Base-by-base conservation (phyloP, 2,797 vertebrate genomes). In the Paratrypauchen microcephalus region DNA sequence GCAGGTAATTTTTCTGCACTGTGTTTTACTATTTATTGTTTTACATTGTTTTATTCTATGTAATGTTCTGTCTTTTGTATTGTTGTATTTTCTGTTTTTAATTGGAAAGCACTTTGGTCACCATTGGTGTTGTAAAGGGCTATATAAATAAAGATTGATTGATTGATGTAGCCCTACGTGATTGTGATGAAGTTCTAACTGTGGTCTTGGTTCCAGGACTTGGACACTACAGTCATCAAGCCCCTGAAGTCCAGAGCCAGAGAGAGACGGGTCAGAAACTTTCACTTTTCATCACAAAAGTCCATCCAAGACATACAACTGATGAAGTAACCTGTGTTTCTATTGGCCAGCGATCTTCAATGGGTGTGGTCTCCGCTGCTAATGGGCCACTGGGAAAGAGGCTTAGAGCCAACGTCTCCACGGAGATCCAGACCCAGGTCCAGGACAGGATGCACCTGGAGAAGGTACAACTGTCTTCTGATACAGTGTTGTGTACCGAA, bases 211-310 rank as follows among this genome's bases (percentile, higher is more conserved):
- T 79, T 78, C 63, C 82, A 96, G 95, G 94, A 95, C 55, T 76
- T 94, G 67, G 93, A 95, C 68, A 59, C 77, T 0, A 83, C 85
- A 0, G 50, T 83, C 13, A 82, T 93, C 1, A 93, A 84, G 81
- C 92, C 94, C 4, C 87, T 94, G 73, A 94, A 88, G 70, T 93
- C 91, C 47, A 93, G 94, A 76, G 85, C 80, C 63, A 81, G 91
- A 30, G 94, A 95, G 71, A 92, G 80, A 75, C 90, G 94, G 92
- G 95, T 95, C 77, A 6, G 91, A 71, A 26, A 13, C 8, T 41
- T 61, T 41, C 59, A 21, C 59, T 36, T 60, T 32, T 58, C 3
- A 30, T 58, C 5, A 58, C 7, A n/a, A 32, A 19, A 60, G n/a
- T 32, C 19, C 9, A 16, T 60, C 56, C 28, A n/a, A 59, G 32